These are phyloP conservation scores for Iselma pallidipennis DNA, from an alignment of 2,888 invertebrate genomes.

Conservation along the genomic window DNA sequence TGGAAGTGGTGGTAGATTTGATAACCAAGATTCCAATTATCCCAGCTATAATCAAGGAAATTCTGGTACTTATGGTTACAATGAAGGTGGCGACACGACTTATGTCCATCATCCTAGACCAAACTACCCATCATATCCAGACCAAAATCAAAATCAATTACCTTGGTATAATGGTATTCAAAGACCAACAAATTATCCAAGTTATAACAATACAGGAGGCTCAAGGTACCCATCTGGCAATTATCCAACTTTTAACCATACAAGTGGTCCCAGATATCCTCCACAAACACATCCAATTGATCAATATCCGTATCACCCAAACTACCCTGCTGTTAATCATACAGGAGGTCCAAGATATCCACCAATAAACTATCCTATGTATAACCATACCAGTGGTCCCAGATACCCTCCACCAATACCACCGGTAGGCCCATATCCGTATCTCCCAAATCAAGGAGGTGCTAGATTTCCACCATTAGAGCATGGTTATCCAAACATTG, in stretches of 20 bases:
- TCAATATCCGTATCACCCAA: background rate
- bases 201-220: background rate
- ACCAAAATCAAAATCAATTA: background rate
- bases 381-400: no score
- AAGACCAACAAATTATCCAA: no score
- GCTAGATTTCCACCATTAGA: no score
- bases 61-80: background rate
- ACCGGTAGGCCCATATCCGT: no score
- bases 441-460: no score
- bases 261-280: background rate
- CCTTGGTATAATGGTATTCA: no score
- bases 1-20: background rate
- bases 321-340: background rate
- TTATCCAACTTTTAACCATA: background rate
- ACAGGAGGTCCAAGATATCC: background rate
- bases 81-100: no score
- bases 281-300: background rate
- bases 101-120: no score
- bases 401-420: no score
- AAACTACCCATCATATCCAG: background rate
- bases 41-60: slow-evolving; percentile 1
- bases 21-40: background rate
- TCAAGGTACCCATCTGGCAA: background rate
- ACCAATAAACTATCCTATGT: no score
- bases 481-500: no score